phyloP scores from a whole-genome alignment of 2,888 invertebrate species.

The Minunthozetes semirufus region DNA sequence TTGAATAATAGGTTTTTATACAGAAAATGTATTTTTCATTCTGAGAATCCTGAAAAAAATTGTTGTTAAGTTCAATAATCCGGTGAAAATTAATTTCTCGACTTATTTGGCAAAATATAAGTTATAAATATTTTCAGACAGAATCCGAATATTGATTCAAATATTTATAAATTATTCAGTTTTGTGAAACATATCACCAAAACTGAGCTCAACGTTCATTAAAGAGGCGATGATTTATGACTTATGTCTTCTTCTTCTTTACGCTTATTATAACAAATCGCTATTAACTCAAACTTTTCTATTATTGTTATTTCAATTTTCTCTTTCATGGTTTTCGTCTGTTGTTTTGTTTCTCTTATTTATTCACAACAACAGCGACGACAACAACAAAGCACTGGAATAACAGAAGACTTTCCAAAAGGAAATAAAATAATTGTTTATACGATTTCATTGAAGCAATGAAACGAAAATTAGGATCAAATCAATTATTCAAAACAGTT shows the following conservation, averaged over 20 bases:
- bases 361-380: not conserved
- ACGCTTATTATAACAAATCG: not conserved
- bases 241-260: not conserved
- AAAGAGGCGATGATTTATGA: not conserved
- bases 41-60: no score
- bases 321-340: no score
- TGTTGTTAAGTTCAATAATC: not conserved
- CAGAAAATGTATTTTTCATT: no score
- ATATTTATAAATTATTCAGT: not conserved
- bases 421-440: not conserved
- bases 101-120: no score
- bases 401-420: not conserved
- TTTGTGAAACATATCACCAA: not conserved
- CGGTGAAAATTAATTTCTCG: not conserved
- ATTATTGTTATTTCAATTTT: not conserved
- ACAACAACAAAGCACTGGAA: not conserved
- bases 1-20: no score
- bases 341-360: not conserved
- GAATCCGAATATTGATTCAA: not conserved
- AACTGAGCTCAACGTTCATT: not conserved
- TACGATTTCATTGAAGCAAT: not conserved
- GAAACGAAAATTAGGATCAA: not conserved
- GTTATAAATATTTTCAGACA: not conserved
- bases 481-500: conserved; percentile 17
- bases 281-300: not conserved